A percentile compares a stretch with the other conserved stretches of the same genome.
Evolutionary conservation across 2,888 invertebrate genomes (phyloP).

Genomic region (Chelonus formosanus): DNA sequence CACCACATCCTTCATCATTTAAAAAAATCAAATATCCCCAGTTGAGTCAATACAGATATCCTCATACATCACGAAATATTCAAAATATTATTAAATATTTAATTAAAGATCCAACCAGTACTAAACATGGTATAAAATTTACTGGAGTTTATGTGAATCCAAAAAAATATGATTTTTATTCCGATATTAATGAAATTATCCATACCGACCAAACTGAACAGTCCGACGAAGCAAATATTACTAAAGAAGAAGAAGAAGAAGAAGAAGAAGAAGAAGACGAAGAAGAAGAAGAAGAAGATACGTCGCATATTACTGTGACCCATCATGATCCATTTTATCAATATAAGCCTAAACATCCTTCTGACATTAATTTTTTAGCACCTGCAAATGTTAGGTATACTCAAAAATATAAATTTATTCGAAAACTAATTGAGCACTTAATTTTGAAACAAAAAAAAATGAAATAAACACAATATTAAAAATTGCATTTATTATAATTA

Average conservation of each 20-base stretch:
- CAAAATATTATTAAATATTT: slow-evolving; percentile 63
- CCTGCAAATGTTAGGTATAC: slow-evolving; percentile 63
- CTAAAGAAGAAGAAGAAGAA: slow-evolving; percentile 40
- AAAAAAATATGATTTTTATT: slow-evolving; percentile 54
- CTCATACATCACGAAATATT: slow-evolving; percentile 59
- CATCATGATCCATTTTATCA: slow-evolving; percentile 73
- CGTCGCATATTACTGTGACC: slow-evolving; percentile 49
- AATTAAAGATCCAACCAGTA: slow-evolving; percentile 46
- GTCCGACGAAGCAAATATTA: slow-evolving; percentile 41
- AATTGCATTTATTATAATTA: slow-evolving; percentile 32
- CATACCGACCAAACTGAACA: slow-evolving; percentile 51
- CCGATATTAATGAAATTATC: slow-evolving; percentile 48
- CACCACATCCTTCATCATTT: slow-evolving; percentile 57
- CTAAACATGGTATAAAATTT: slow-evolving; percentile 61
- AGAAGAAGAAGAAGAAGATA: slow-evolving; percentile 46
- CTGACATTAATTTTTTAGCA: slow-evolving; percentile 78
- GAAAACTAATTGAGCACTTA: too few relatives aligned
- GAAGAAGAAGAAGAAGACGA: slow-evolving; percentile 41
- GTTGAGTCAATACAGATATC: slow-evolving; percentile 58
- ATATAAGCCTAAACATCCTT: slow-evolving; percentile 77
- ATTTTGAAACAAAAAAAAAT: too few relatives aligned
- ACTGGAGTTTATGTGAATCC: slow-evolving; percentile 62
- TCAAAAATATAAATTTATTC: slow-evolving; percentile 15
- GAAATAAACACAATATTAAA: neutral
- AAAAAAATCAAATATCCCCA: slow-evolving; percentile 57